Evolutionary conservation across 2,888 invertebrate species (phyloP), one percentile per base, ranked within the genome.

Genomic region (Ptychoptera albimana): DNA sequence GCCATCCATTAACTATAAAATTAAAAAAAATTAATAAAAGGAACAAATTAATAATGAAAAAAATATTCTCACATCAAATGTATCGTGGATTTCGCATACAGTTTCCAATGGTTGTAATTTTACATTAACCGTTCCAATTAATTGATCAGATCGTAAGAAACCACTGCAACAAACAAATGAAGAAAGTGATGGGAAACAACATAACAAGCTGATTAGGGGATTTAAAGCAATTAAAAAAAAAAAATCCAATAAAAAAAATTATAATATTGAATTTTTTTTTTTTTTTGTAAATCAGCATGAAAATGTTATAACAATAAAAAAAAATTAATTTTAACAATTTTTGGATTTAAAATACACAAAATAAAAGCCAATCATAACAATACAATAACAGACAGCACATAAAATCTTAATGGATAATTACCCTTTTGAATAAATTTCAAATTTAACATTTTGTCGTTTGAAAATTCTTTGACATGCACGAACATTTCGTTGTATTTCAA

Each of bases 341-440:
- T n/a, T 34, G 4, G 4, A 10, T 34, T 34, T 6, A 8, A 34
- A n/a, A 10, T 10, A 31, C 31, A 8, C 13, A 40, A 16, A 12
- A 16, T 9, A 34, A 14, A 34, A 34, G 23, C 15, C 41, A 41
- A 34, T 8, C 13, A 30, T 39, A 39, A 12, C 10, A 40, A 34
- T n/a, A n/a, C 6, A 15, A 31, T 10, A 14, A 40, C 2, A 10
- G 4, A 14, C n/a, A 30, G 11, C 34, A 34, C n/a, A 49, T 45
- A 46, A 50, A 48, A 42, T 48, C 46, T 46, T 47, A 41, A 49
- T 44, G 45, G n/a, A 45, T 44, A 55, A 77, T 77, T 67, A 93
- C 93, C 94, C 93, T 70, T 85, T 84, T 1, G 88, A 82, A 69
- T 78, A 93, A 9, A 96, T 77, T 66, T 96, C 93, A 45, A 91